Conservation (phyloP, 2,113 vertebrate species). For the Alosa alosa region DNA sequence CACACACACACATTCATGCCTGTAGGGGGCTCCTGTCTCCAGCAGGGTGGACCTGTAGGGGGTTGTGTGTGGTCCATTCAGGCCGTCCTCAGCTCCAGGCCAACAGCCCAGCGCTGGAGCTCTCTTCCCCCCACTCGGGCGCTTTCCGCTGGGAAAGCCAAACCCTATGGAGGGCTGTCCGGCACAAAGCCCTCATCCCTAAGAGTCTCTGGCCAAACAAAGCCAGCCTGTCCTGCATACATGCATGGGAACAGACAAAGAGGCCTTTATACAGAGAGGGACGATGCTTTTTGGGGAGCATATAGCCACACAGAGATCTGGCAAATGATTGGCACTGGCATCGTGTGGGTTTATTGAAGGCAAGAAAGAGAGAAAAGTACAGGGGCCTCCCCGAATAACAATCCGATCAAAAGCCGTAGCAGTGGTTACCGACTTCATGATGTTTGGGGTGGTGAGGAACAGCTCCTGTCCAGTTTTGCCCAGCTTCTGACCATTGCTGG, state of each 20-base stretch:
- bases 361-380: not conserved
- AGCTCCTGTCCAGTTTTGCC: not conserved
- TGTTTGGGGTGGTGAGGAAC: not conserved
- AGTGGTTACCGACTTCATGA: not conserved
- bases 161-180: conserved; percentile 42
- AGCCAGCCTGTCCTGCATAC: conserved; percentile 74
- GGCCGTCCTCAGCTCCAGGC: not conserved
- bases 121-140: conserved; percentile 4
- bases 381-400: conserved; percentile 4
- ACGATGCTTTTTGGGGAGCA: conserved; percentile 13
- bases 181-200: conserved; percentile 36
- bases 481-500: not conserved
- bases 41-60: conserved; percentile 43
- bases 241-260: conserved; percentile 73
- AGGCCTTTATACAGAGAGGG: conserved; percentile 63
- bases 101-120: not conserved
- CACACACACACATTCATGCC: conserved; percentile 21
- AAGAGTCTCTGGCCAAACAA: conserved; percentile 66
- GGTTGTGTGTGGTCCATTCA: conserved; percentile 61
- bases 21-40: conserved; percentile 50
- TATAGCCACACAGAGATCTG: conserved; percentile 7
- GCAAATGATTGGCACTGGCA: conserved; percentile 17
- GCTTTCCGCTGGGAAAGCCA: conserved; percentile 27
- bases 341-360: not conserved
- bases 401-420: not conserved